Evolutionary conservation across 2,888 invertebrate genomes (phyloP).

Genomic region (Aspidiotus rigidus): DNA sequence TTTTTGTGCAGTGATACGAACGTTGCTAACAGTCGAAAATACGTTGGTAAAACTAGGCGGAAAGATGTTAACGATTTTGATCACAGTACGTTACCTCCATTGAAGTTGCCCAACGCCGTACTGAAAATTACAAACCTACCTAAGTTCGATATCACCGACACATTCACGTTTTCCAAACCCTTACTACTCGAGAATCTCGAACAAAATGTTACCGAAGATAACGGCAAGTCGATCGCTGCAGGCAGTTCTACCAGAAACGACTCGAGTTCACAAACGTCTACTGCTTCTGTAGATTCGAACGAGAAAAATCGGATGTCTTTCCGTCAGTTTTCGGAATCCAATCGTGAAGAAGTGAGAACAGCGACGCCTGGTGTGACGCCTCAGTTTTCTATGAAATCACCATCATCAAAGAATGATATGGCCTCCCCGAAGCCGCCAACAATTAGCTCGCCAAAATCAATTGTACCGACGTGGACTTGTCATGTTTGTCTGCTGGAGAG

Average conservation of each 20-base stretch:
- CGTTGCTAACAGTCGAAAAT: not conserved
- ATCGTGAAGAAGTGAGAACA: not conserved
- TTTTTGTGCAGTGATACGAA: slow-evolving; percentile 1
- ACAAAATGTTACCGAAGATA: not conserved
- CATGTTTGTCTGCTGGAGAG: slow-evolving; percentile 8
- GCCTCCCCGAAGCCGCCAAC: too few relatives aligned
- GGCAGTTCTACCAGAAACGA: too few relatives aligned
- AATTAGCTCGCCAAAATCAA: too few relatives aligned
- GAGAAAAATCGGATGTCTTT: not conserved
- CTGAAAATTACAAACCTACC: slow-evolving; percentile 21
- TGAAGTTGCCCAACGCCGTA: slow-evolving; percentile 9
- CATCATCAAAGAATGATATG: too few relatives aligned
- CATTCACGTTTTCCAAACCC: slow-evolving; percentile 27
- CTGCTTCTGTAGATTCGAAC: not conserved
- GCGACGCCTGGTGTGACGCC: not conserved
- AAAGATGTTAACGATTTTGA: slow-evolving; percentile 15
- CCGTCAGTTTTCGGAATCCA: not conserved
- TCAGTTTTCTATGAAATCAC: too few relatives aligned
- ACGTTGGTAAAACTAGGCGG: not conserved
- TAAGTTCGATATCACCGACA: slow-evolving; percentile 20
- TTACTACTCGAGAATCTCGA: slow-evolving; percentile 21
- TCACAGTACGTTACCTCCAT: slow-evolving; percentile 1
- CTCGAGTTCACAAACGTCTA: not conserved
- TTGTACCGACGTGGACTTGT: slow-evolving; percentile 10
- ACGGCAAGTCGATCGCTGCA: not conserved